Conservation (phyloP, 2,797 vertebrate species). For the Eremophila alpestris region DNA sequence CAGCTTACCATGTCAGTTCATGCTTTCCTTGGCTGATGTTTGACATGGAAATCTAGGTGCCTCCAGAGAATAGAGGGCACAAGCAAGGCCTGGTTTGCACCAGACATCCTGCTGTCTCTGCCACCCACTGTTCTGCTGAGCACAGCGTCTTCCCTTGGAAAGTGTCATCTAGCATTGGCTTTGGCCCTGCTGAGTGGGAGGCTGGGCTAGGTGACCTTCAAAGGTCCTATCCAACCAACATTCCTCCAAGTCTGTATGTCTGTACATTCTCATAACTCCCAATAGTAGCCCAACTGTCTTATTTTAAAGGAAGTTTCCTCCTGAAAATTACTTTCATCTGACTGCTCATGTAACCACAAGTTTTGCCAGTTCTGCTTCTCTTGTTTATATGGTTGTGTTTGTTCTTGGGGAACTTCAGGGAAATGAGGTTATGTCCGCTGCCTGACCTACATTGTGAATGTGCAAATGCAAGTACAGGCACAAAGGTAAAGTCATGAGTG, state of each 20-base stretch:
- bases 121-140: background rate
- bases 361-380: background rate
- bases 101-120: background rate
- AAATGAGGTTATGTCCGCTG: background rate
- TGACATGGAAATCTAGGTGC: background rate
- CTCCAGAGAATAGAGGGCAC: background rate
- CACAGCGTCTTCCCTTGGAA: background rate
- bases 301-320: background rate
- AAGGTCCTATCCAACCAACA: background rate
- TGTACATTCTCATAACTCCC: background rate
- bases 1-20: background rate
- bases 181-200: background rate
- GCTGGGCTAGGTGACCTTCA: constrained; percentile 1
- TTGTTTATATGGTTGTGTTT: background rate
- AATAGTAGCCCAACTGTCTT: background rate
- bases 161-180: background rate
- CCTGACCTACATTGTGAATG: background rate
- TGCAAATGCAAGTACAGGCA: background rate
- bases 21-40: background rate
- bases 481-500: background rate
- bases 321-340: background rate
- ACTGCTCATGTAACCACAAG: fast-evolving
- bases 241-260: background rate
- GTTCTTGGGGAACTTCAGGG: background rate
- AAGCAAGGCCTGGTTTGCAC: background rate